Base-by-base conservation (phyloP, 2,888 invertebrate species). In the Nemotelus nigrinus region DNA sequence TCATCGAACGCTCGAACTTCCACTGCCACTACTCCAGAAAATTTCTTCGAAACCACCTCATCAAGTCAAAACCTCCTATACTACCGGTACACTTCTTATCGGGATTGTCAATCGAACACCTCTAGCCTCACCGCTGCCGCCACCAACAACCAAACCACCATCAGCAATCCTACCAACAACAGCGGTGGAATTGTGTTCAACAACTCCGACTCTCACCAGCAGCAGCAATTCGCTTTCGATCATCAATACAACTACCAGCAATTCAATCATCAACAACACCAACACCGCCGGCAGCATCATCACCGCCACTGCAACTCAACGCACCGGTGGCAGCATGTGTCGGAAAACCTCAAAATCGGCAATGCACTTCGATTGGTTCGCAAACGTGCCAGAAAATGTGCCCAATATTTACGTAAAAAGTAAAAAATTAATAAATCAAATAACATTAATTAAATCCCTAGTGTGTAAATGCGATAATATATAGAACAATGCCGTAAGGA, bases 311-410 rank as follows among this genome's bases (percentile, higher is more conserved):
- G 47, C 5, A 41, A 48, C 7, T 5, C 68, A 10, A 43, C 70
- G 65, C 81, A 82, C 77, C 82, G 83, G 76, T 82, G 82, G 81
- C 83, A 83, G 80, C 82, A 83, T 79, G 83, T 84, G 79, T 83
- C 85, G 58, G 86, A 86, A 78, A 86, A 85, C 79, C 85, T 85
- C 79, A 86, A 86, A 80, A 81, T 86, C 80, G 84, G 85, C 79
- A 86, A 83, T 78, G 86, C 86, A 77, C 81, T 86, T 39, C 85
- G 83, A 77, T 72, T 78, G 79, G 86, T 87, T 77, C 85, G 87
- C 81, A 87, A 85, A 82, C 85, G 87, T 79, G 87, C 87, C 81
- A 85, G 86, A 81, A 87, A 87, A 83, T 87, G 85, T 83, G 85
- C 87, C 63, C 86, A 86, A 64, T 86, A 86, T 79, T 82, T 87